phyloP scores from a whole-genome alignment of 2,797 vertebrate species.

The Hylomyscus alleni region DNA sequence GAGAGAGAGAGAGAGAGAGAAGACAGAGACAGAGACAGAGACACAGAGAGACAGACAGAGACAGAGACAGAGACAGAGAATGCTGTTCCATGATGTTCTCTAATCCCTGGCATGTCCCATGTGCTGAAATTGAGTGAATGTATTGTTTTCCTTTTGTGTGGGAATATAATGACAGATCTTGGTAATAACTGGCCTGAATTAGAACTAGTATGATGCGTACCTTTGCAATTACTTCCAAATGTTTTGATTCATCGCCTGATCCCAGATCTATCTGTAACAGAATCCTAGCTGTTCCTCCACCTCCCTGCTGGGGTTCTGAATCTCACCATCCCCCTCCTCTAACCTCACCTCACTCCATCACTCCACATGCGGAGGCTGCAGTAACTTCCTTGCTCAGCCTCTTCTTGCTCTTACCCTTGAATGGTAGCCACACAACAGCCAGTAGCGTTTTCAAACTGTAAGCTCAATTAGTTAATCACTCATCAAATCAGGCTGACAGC shows the following conservation, averaged over 20 bases:
- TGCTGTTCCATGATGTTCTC: too few relatives aligned
- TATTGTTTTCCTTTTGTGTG: neutral
- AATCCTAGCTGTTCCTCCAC: neutral
- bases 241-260: neutral
- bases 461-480: neutral
- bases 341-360: neutral
- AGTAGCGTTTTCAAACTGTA: neutral
- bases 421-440: neutral
- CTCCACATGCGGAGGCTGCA: accelerated
- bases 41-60: too few relatives aligned
- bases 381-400: neutral
- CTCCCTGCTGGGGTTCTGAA: neutral
- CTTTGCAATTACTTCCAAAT: constrained; percentile 2
- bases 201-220: neutral
- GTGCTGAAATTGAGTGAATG: neutral
- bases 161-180: neutral
- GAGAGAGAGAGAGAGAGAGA: too few relatives aligned
- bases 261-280: neutral
- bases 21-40: neutral
- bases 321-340: neutral
- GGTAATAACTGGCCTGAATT: neutral
- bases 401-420: neutral
- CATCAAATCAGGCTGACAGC: neutral
- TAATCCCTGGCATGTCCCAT: neutral
- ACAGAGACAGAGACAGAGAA: too few relatives aligned